Conservation (phyloP, 2,888 invertebrate species). For the Cheilosia vulpina region DNA sequence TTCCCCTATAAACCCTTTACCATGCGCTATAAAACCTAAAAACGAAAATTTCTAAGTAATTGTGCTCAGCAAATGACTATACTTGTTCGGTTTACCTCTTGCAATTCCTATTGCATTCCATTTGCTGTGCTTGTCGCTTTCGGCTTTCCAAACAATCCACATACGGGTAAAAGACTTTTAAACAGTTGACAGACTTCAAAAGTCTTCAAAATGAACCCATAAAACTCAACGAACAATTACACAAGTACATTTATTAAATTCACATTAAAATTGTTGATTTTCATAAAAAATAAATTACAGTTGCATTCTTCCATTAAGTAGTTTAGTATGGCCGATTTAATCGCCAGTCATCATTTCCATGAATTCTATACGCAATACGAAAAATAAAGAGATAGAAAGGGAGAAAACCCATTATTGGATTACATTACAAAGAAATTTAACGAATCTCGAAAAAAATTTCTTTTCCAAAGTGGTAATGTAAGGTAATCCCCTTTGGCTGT, state of each 20-base stretch:
- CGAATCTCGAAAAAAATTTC: conserved; percentile 1
- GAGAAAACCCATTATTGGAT: conserved; percentile 24
- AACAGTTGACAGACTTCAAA: not conserved
- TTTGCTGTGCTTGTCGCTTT: not conserved
- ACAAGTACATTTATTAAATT: conserved; percentile 66
- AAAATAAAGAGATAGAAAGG: conserved; percentile 82
- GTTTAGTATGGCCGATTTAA: conserved; percentile 84
- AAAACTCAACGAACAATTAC: conserved; percentile 51
- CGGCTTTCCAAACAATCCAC: not conserved
- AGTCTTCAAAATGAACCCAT: conserved; percentile 1
- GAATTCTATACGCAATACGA: conserved; percentile 89
- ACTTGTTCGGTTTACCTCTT: not conserved
- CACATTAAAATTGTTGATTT: conserved; percentile 55
- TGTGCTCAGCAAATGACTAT: conserved; percentile 9
- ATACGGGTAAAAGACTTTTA: not conserved
- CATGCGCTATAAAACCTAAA: not conserved
- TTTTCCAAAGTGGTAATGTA: not conserved
- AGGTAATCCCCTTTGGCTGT: not conserved
- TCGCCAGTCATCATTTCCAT: conserved; percentile 99
- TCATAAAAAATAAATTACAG: conserved; percentile 52
- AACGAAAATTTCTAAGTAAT: conserved; percentile 25
- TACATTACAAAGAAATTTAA: conserved; percentile 21
- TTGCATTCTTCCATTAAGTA: conserved; percentile 42
- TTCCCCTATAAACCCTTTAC: not conserved
- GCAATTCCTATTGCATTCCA: not conserved